These are phyloP conservation scores for Vanacampus margaritifer DNA, from an alignment of 2,113 vertebrate species.

Conservation along the genomic window DNA sequence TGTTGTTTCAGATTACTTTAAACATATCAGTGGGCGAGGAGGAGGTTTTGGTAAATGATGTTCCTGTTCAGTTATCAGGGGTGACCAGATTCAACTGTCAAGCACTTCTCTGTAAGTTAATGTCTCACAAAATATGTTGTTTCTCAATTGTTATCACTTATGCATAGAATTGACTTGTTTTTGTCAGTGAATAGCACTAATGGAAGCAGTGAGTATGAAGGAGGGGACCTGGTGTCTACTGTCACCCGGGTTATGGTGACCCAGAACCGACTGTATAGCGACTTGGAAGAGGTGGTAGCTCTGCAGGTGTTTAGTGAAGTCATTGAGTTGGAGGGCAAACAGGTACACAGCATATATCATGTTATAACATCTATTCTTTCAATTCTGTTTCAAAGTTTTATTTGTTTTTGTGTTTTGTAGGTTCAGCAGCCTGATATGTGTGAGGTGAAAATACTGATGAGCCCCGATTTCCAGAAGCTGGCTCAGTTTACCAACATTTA, in stretches of 20 bases:
- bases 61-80: conserved; percentile 80
- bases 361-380: background rate
- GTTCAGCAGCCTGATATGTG: conserved; percentile 86
- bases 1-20: conserved; percentile 62
- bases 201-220: conserved; percentile 60
- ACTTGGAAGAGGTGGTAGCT: conserved; percentile 73
- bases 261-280: conserved; percentile 79
- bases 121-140: background rate
- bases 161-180: background rate
- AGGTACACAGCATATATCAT: conserved; percentile 68
- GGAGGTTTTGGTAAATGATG: conserved; percentile 84
- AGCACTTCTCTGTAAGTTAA: conserved; percentile 82
- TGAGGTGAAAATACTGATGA: conserved; percentile 86
- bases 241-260: conserved; percentile 86
- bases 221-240: conserved; percentile 74
- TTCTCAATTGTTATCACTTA: background rate
- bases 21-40: conserved; percentile 72
- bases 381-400: no score
- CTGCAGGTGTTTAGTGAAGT: conserved; percentile 87
- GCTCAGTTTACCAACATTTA: conserved; percentile 80
- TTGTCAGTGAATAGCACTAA: conserved; percentile 74
- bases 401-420: conserved; percentile 55
- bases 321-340: conserved; percentile 83
- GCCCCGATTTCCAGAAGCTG: conserved; percentile 76
- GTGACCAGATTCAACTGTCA: conserved; percentile 84